Evolutionary conservation across 2,113 vertebrate genomes (phyloP), one percentile per base, ranked within the genome.

Genomic region (Poicephalus gulielmi): DNA sequence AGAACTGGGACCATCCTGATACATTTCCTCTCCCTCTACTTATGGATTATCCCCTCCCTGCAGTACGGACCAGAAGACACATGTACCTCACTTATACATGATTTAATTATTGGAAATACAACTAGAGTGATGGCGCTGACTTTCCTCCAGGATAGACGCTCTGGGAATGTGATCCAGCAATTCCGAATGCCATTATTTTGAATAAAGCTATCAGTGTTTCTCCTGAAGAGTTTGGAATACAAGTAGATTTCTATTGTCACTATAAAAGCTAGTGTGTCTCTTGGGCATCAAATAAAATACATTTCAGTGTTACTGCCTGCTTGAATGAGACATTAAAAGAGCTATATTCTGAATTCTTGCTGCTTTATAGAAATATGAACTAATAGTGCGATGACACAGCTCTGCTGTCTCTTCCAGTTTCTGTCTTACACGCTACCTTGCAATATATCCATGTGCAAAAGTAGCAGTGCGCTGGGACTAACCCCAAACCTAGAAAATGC

Each of bases 231-330:
- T 95, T n/a, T 92, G 88, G 95, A 93, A 90, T 68, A 84, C 64
- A 64, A 75, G 57, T n/a, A 87, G 73, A 90, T 92, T 86, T 92
- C 92, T 84, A 52, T 41, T 95, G 94, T 93, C 88, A 70, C 94
- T 57, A n/a, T 71, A 96, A 93, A 86, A 5, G 52, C 47, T 57
- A 16, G 33, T 0, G 0, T 6, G 35, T 95, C 95, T 96, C 96
- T 73, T 81, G 90, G 80, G 88, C 88, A 90, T 92, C 88, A 92
- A 86, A 84, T 68, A 84, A 96, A 62, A 75, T 20, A 83, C 69
- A 57, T 89, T 88, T 83, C 78, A 47, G 52, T 37, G 44, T 83
- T 83, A 55, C 91, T 90, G 75, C 30, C 87, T 87, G 75, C 75
- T 92, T 68, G 88, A 87, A 86, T 37, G 50, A 97, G 46, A 83